Percentiles rank a stretch among this genome's conserved stretches.
Conservation (phyloP, 2,888 invertebrate species). For the Lepidocyrtinus sp. region DNA sequence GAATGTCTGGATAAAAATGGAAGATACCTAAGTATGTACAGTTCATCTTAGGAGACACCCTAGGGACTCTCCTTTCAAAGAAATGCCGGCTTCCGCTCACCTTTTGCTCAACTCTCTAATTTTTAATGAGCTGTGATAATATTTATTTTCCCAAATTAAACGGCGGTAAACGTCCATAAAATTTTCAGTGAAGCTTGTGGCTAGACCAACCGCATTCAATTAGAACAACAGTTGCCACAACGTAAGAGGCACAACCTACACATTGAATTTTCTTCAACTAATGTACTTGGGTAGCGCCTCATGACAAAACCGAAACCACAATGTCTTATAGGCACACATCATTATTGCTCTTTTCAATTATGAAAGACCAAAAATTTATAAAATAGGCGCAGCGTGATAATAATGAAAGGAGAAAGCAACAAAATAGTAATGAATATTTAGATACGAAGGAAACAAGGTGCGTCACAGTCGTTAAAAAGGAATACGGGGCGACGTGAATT, state of each 20-base stretch:
- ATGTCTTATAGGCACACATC: neutral
- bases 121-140: neutral
- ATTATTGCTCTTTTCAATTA: neutral
- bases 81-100: too few relatives aligned
- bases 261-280: neutral
- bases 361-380: too few relatives aligned
- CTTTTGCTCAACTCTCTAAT: neutral
- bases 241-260: neutral
- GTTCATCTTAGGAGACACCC: too few relatives aligned
- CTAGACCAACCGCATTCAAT: neutral
- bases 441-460: too few relatives aligned
- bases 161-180: neutral
- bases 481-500: too few relatives aligned
- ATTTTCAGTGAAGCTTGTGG: neutral
- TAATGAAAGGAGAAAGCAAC: too few relatives aligned
- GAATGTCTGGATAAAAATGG: too few relatives aligned
- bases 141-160: neutral
- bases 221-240: neutral
- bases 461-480: too few relatives aligned
- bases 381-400: too few relatives aligned
- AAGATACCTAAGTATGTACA: too few relatives aligned
- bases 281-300: neutral
- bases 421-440: too few relatives aligned
- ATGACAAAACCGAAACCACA: neutral
- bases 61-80: too few relatives aligned